Evolutionary conservation across 92 coral and sea anemone genomes (phyloP).

Genomic region (Parazoanthus darwini): DNA sequence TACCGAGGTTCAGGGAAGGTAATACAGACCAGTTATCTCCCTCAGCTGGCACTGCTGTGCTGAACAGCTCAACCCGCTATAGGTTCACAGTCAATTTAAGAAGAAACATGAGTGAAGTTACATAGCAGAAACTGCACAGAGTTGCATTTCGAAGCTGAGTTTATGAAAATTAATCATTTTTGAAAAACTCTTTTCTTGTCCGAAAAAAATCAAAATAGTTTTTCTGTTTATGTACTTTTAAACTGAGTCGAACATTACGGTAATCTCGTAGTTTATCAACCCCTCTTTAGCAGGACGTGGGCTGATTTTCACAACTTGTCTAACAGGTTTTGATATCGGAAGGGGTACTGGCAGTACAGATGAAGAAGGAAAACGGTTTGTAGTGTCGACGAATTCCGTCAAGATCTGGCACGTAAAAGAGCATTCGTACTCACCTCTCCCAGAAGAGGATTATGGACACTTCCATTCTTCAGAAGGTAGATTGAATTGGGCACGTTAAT

Average conservation of each 20-base stretch:
- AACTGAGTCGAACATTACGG: neutral
- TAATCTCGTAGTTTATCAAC: no score
- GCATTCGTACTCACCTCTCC: conserved; percentile 74
- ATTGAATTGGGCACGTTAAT: neutral
- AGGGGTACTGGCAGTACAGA: conserved; percentile 95
- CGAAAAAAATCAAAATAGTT: no score
- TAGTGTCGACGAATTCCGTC: conserved; percentile 74
- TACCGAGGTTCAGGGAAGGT: no score
- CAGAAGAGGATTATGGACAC: conserved; percentile 88
- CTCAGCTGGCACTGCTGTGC: no score
- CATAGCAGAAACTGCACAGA: no score
- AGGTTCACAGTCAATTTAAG: no score
- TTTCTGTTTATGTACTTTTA: no score
- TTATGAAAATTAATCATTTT: neutral
- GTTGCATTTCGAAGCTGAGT: no score
- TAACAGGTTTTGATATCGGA: conserved; percentile 87
- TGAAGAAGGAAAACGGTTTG: conserved; percentile 79
- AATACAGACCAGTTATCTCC: no score
- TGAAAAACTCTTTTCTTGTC: no score
- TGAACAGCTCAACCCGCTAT: no score
- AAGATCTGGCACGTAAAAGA: conserved; percentile 95
- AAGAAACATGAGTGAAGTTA: no score
- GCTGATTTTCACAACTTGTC: neutral
- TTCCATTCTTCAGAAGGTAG: conserved; percentile 95
- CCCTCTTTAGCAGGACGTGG: neutral